Conservation (phyloP, 2,797 vertebrate species). For the Acanthurus lineatus region DNA sequence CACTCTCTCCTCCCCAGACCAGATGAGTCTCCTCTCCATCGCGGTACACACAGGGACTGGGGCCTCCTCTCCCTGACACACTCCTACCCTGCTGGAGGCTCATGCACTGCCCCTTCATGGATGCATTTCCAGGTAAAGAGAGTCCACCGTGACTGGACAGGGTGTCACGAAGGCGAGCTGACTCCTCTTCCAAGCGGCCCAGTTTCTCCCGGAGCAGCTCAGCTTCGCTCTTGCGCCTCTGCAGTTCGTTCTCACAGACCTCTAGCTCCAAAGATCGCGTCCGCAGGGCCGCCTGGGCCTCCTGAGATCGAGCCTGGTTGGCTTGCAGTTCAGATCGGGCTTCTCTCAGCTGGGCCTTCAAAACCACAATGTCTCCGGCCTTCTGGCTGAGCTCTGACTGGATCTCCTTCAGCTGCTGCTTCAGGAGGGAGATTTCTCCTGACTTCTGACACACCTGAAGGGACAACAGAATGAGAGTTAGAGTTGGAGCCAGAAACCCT, state of each 20-base stretch:
- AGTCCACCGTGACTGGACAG: slow-evolving; percentile 59
- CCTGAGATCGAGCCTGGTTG: slow-evolving; percentile 89
- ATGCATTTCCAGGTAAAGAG: slow-evolving; percentile 48
- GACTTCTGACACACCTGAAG: slow-evolving; percentile 97
- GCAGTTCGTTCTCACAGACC: slow-evolving; percentile 95
- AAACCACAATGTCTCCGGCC: slow-evolving; percentile 91
- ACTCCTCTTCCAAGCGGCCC: slow-evolving; percentile 90
- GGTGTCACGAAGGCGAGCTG: slow-evolving; percentile 83
- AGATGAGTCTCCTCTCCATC: slow-evolving; percentile 83
- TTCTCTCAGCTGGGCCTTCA: slow-evolving; percentile 94
- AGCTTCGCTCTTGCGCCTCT: slow-evolving; percentile 94
- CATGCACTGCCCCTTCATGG: slow-evolving; percentile 80
- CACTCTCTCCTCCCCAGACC: slow-evolving; percentile 90
- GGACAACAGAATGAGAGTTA: not conserved
- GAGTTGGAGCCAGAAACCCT: not conserved
- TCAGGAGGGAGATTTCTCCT: slow-evolving; percentile 97
- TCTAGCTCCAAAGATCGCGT: slow-evolving; percentile 94
- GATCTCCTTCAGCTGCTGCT: slow-evolving; percentile 97
- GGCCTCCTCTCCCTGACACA: slow-evolving; percentile 65
- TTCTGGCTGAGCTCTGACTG: slow-evolving; percentile 94
- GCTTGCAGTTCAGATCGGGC: slow-evolving; percentile 91
- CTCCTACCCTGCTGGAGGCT: slow-evolving; percentile 75
- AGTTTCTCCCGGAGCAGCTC: slow-evolving; percentile 95
- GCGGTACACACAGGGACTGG: slow-evolving; percentile 78
- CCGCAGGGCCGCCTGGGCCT: slow-evolving; percentile 89